phyloP scores from a whole-genome alignment of 2,888 invertebrate genomes.

The Lomographa bimaculata region DNA sequence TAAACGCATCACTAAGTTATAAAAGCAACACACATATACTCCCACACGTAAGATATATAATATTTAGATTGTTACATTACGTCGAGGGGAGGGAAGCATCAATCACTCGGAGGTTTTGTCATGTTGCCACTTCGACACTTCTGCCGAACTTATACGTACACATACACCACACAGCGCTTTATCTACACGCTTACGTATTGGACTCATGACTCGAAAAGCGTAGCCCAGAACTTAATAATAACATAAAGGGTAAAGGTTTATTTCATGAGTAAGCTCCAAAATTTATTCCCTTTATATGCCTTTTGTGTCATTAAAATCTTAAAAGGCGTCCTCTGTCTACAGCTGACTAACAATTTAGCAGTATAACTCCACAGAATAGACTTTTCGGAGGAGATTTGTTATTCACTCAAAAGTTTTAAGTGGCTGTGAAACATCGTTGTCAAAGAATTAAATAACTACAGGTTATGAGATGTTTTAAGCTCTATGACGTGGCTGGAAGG shows the following conservation, averaged over 20 bases:
- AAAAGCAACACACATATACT: neutral
- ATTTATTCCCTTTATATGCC: slow-evolving; percentile 56
- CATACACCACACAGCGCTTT: neutral
- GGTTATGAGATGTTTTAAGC: slow-evolving; percentile 28
- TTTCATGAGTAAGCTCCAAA: slow-evolving; percentile 26
- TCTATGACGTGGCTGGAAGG: slow-evolving; percentile 45
- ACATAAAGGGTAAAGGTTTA: no score
- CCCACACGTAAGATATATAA: slow-evolving; percentile 13
- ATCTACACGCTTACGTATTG: neutral
- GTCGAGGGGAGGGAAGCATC: slow-evolving; percentile 43
- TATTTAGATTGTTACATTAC: slow-evolving; percentile 17
- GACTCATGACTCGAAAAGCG: no score
- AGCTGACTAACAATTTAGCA: slow-evolving; percentile 78
- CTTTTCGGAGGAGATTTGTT: slow-evolving; percentile 79
- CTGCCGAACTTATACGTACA: slow-evolving; percentile 24
- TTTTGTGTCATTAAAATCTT: slow-evolving; percentile 68
- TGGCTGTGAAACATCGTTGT: slow-evolving; percentile 79
- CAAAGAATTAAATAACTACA: slow-evolving; percentile 69
- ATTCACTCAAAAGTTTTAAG: slow-evolving; percentile 82
- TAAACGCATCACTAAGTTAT: no score
- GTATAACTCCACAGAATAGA: slow-evolving; percentile 73
- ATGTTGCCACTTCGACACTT: slow-evolving; percentile 60
- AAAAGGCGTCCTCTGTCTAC: slow-evolving; percentile 66
- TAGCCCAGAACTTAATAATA: no score
- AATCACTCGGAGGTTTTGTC: slow-evolving; percentile 62